Evolutionary conservation across 2,113 vertebrate species (phyloP), one percentile per base, ranked within the genome.

Genomic region (Pterocles gutturalis): DNA sequence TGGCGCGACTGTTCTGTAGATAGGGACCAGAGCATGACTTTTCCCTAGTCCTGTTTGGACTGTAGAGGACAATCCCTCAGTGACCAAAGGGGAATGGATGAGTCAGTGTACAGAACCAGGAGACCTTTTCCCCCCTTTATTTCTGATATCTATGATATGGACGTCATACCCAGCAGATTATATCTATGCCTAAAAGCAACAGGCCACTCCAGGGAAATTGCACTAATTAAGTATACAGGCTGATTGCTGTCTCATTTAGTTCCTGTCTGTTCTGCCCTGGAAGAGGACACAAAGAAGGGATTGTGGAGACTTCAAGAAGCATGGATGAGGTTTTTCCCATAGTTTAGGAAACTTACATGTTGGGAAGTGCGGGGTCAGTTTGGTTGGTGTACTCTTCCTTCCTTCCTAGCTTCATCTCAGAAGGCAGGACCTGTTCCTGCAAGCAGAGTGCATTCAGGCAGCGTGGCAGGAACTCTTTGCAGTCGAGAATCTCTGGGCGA

Each of bases 151-250:
- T 58, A 4, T 16, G 13, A 62, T 43, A 77, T 8, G n/a, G 33
- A 73, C 90, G 34, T 48, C 54, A 83, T 21, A 18, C 49, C 70
- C 41, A 92, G 19, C 22, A 75, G 64, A 93, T 92, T 34, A n/a
- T 20, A 90, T 79, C 81, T 51, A 34, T 83, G 85, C 65, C 77
- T 87, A 85, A 87, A 87, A 91, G 78, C 70, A 96, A 53, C 25
- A 64, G 29, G 55, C 49, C 34, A 55, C 64, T 87, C 22, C 29
- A 77, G 93, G 72, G 60, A 81, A 93, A 93, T 55, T 43, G 33
- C 34, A 70, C 79, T 87, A 94, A 96, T 94, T 70, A 90, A 77
- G 31, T 28, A 55, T 31, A 81, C 34, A 87, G 60, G 55, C 73
- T 64, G 46, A 60, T 41, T 83, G 41, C 79, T 71, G 92, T 78